These are phyloP conservation scores for Telmatochromis sp. DNA, from an alignment of 2,113 vertebrate genomes.

Conservation along the genomic window DNA sequence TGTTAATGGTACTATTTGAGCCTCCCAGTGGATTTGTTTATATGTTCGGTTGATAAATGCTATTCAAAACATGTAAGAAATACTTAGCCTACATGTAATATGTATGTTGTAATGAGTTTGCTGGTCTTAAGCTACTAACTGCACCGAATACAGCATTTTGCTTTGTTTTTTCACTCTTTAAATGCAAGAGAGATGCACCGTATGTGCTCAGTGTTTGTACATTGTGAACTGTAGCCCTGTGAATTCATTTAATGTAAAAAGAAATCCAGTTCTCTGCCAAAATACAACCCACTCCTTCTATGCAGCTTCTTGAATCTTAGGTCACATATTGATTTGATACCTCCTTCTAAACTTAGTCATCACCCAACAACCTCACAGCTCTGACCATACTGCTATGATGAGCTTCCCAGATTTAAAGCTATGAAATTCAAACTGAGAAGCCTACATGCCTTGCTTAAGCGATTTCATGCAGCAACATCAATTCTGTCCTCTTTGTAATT, in stretches of 20 bases:
- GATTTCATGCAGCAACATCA: constrained; percentile 30
- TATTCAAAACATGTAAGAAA: background rate
- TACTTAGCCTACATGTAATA: background rate
- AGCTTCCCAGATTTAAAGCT: constrained; percentile 39
- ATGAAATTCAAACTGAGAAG: constrained; percentile 55
- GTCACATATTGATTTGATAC: constrained; percentile 53
- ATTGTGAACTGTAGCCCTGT: background rate
- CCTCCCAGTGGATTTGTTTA: background rate
- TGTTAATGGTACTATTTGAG: background rate
- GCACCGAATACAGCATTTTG: background rate
- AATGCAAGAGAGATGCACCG: background rate
- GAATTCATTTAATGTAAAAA: background rate
- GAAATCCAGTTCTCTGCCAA: constrained; percentile 11
- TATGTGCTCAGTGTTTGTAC: background rate
- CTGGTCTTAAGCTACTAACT: background rate
- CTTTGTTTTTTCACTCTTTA: background rate
- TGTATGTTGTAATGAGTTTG: background rate
- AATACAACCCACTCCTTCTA: background rate
- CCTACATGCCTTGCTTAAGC: constrained; percentile 10
- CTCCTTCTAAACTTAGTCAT: constrained; percentile 64
- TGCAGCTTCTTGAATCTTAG: constrained; percentile 6
- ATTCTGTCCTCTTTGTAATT: background rate
- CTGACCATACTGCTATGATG: constrained; percentile 37
- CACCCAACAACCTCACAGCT: constrained; percentile 30
- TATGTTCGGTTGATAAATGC: background rate